Evolutionary conservation across 2,113 vertebrate genomes (phyloP), one percentile per base, ranked within the genome.

Genomic region (Corydoras sp.): DNA sequence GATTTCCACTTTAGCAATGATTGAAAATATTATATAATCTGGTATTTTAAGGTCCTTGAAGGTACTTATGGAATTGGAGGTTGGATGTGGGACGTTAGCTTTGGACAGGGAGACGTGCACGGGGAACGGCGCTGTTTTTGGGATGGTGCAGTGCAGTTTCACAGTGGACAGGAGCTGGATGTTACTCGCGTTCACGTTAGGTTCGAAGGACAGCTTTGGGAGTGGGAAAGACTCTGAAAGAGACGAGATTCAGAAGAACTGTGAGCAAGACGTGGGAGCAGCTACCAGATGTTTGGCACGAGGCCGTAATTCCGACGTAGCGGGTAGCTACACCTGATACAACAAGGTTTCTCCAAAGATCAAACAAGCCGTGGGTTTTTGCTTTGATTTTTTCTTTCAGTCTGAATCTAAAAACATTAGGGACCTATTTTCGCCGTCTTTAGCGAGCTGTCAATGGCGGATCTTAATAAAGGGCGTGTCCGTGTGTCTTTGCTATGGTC

Each of bases 41-140:
- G 11, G 0, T 0, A 0, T 6, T 3, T 0, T 9, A 12, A 65
- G 1, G 11, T 10, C 4, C 0, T 66, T n/a, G 7, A 51, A 61
- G 24, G 7, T 10, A 31, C 7, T 18, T 30, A 51, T 7, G 62
- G 2, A 2, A 7, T 9, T 9, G 54, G 18, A 13, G 24, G 9
- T 69, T 66, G 63, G 24, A 51, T 48, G 9, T 58, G n/a, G 11
- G 3, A 51, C 14, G 13, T 66, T n/a, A 53, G 14, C 13, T 4
- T 11, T 12, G 62, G 56, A 66, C 3, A 78, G 10, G 35, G 10
- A 62, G 18, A 78, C 14, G n/a, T 29, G n/a, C 15, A 53, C 9
- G 14, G 69, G 73, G n/a, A 13, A 59, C 0, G 15, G 48, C 9
- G 56, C 61, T 0, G 12, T 10, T 0, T 24, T 2, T 18, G 73